Percentiles rank a stretch among this genome's conserved stretches.
Conservation (phyloP, 2,113 vertebrate species). For the Lagopus muta region DNA sequence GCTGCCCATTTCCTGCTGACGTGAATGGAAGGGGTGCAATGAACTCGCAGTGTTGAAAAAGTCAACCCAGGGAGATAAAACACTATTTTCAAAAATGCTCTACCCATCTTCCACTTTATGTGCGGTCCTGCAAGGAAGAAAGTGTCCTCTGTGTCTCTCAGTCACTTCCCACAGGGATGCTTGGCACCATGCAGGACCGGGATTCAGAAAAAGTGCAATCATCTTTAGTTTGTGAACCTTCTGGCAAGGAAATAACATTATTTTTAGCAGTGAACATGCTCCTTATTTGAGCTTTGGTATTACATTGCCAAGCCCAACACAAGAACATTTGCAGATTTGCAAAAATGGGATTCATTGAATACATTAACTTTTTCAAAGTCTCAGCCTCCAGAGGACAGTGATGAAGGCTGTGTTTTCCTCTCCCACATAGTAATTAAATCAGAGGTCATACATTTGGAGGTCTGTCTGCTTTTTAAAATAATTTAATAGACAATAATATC, state of each 20-base stretch:
- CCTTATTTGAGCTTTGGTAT: neutral
- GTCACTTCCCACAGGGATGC: neutral
- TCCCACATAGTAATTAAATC: slow-evolving; percentile 54
- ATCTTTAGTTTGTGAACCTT: neutral
- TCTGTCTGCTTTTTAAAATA: slow-evolving; percentile 57
- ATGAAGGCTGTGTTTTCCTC: slow-evolving; percentile 56
- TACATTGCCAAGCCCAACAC: neutral
- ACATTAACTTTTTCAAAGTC: neutral
- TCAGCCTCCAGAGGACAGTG: neutral
- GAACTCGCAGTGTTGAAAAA: neutral
- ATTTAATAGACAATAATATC: slow-evolving; percentile 43
- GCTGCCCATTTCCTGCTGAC: neutral
- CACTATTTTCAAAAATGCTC: neutral
- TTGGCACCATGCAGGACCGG: neutral
- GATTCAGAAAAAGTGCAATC: neutral
- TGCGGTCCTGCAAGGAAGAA: neutral
- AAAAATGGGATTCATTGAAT: slow-evolving; percentile 36
- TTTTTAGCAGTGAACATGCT: neutral
- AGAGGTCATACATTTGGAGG: slow-evolving; percentile 58
- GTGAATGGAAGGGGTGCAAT: neutral
- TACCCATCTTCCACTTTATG: neutral
- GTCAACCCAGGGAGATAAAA: neutral
- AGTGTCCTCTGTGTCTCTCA: neutral
- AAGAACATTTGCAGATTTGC: neutral
- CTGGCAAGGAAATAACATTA: neutral